These are phyloP conservation scores for Pharmacophagus antenor DNA, from an alignment of 2,888 invertebrate species.

Conservation along the genomic window DNA sequence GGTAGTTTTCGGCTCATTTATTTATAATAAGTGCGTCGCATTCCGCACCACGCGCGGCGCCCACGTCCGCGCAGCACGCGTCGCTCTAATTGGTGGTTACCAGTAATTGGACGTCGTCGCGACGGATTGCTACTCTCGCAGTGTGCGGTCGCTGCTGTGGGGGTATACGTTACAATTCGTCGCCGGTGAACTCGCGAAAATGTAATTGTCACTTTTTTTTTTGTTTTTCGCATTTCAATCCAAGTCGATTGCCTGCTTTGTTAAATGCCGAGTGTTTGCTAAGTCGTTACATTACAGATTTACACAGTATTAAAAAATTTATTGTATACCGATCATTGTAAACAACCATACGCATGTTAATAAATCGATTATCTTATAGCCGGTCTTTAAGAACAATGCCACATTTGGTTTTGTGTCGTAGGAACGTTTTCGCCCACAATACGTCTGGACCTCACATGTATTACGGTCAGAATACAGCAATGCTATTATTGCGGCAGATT, in stretches of 20 bases:
- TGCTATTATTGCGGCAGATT: too few species aligned
- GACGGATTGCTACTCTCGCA: conserved; percentile 36
- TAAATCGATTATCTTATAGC: too few species aligned
- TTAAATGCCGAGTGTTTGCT: not conserved
- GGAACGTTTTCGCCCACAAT: too few species aligned
- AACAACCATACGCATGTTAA: too few species aligned
- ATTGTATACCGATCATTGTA: too few species aligned
- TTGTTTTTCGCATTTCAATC: not conserved
- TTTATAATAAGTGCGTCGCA: conserved; percentile 50
- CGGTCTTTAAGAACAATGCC: too few species aligned
- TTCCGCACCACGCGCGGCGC: conserved; percentile 51
- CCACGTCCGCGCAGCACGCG: conserved; percentile 45
- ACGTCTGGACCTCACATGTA: too few species aligned
- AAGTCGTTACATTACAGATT: not conserved
- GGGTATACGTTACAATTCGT: conserved; percentile 12
- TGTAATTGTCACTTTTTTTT: not conserved
- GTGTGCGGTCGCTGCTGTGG: conserved; percentile 37
- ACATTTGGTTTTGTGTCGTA: too few species aligned
- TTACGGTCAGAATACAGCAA: too few species aligned
- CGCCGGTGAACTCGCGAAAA: conserved; percentile 1
- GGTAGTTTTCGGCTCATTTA: conserved; percentile 27
- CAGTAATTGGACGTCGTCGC: conserved; percentile 47
- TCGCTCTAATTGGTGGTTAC: conserved; percentile 52
- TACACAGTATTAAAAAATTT: too few species aligned
- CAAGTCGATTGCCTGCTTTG: not conserved